Evolutionary conservation across 2,797 vertebrate species (phyloP).

Genomic region (Sciurus vulgaris): DNA sequence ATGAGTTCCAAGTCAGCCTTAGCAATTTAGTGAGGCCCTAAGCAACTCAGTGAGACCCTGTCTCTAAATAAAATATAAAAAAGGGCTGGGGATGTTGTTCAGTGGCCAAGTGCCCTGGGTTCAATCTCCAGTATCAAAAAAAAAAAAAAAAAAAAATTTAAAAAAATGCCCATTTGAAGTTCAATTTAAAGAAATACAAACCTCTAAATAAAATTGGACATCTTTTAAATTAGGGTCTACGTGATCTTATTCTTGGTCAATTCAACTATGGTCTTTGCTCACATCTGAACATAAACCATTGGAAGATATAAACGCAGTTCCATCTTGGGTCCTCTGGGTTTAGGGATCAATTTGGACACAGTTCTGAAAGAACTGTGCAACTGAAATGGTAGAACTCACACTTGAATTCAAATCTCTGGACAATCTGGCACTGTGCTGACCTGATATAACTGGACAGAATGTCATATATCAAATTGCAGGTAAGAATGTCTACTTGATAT

Average conservation of each 20-base stretch:
- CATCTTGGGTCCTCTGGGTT: not conserved
- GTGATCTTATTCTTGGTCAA: not conserved
- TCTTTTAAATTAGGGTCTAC: slow-evolving; percentile 17
- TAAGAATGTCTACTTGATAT: slow-evolving; percentile 3
- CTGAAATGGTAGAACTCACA: not conserved
- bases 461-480: not conserved
- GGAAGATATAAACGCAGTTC: not conserved
- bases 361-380: not conserved
- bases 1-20: too few relatives aligned
- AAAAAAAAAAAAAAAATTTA: not conserved
- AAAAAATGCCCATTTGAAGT: not conserved
- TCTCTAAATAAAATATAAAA: too few relatives aligned
- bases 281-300: not conserved
- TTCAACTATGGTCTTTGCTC: slow-evolving; percentile 6
- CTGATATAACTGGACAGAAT: not conserved
- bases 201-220: not conserved
- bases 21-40: too few relatives aligned
- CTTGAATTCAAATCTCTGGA: not conserved
- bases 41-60: too few relatives aligned
- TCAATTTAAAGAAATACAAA: slow-evolving; percentile 50
- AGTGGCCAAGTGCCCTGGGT: too few relatives aligned
- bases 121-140: too few relatives aligned
- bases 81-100: too few relatives aligned
- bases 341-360: not conserved
- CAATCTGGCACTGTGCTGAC: not conserved